Evolutionary conservation across 2,113 vertebrate genomes (phyloP), one percentile per base, ranked within the genome.

Genomic region (Rhinopithecus roxellana): DNA sequence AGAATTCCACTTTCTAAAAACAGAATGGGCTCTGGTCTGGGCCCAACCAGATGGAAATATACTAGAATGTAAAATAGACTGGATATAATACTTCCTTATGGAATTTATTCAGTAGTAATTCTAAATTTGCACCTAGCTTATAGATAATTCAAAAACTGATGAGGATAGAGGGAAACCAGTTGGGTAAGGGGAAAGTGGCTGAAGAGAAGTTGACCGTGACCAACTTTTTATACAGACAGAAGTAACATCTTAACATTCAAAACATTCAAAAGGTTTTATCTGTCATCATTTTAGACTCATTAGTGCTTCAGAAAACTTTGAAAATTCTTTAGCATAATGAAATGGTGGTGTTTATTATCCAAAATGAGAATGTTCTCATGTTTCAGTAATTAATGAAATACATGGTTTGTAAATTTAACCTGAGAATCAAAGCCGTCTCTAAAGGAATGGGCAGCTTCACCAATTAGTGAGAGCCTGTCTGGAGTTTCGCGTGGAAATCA

Each of bases 361-460:
- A 74, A 87, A 86, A 92, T 55, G 87, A 86, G 74, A 81, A 93
- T 52, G 23, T 32, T 55, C 2, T 32, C 43, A n/a, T 82, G 55
- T 67, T 78, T 70, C 91, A 59, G 45, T 74, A 93, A 79, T 82
- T 89, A 61, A 85, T 89, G 50, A 88, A 93, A 96, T 84, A 45
- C 40, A 22, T 0, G 10, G 13, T 80, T 92, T 88, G 17, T 45
- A 59, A 87, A 18, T 78, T 90, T 95, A 70, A 59, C 38, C 22
- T 92, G 92, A 74, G 23, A 38, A 88, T 84, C 57, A 57, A 82
- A 90, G 74, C 7, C 2, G 14, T 84, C 35, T 70, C 55, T 74
- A 75, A 83, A 92, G 48, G 50, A 74, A 93, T 3, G 32, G 10
- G 50, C 55, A 80, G 10, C 35, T 75, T 77, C 18, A 38, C 50